Conservation (phyloP, 2,888 invertebrate genomes). For the Apotomis turbidana region DNA sequence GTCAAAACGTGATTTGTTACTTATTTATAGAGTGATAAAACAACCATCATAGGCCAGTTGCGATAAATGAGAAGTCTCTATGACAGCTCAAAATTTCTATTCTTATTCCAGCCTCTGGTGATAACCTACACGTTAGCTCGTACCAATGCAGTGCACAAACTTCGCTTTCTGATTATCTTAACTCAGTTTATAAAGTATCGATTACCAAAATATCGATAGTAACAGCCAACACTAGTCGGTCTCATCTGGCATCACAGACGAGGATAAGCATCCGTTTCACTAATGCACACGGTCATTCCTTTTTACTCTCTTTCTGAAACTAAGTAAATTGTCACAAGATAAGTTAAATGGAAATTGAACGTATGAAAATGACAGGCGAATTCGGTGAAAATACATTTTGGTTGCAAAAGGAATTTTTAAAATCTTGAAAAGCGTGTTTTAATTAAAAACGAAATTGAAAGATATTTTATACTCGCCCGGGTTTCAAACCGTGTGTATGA, state of each 20-base stretch:
- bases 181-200: neutral
- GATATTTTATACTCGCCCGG: too few species aligned
- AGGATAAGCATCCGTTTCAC: slow-evolving; percentile 46
- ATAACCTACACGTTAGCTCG: too few species aligned
- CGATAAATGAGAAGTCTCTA: too few species aligned
- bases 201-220: slow-evolving; percentile 5
- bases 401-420: neutral
- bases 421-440: neutral
- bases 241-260: slow-evolving; percentile 35
- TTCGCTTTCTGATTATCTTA: too few species aligned
- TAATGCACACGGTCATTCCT: slow-evolving; percentile 46
- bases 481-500: too few species aligned
- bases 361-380: neutral
- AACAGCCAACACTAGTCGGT: slow-evolving; percentile 16
- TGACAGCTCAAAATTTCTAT: too few species aligned
- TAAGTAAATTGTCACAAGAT: slow-evolving; percentile 30
- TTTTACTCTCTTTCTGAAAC: slow-evolving; percentile 37
- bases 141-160: too few species aligned
- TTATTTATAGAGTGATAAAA: too few species aligned
- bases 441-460: neutral
- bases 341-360: slow-evolving; percentile 19
- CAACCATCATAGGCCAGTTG: too few species aligned
- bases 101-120: too few species aligned
- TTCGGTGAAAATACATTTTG: neutral
- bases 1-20: too few species aligned